These are phyloP conservation scores for Amphipyra tragopoginis DNA, from an alignment of 2,888 invertebrate species.

Conservation along the genomic window DNA sequence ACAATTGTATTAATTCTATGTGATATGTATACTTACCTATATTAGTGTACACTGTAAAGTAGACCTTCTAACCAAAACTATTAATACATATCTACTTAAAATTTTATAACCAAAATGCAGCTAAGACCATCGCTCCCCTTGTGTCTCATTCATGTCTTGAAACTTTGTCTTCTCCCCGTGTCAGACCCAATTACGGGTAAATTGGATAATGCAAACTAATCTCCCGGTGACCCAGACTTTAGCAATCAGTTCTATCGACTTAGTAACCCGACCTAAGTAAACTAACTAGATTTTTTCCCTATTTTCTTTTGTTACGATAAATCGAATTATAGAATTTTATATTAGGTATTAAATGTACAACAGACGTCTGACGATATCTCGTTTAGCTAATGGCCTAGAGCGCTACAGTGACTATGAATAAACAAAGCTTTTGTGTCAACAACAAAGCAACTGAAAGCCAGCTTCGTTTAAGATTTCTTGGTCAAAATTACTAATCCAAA, in stretches of 20 bases:
- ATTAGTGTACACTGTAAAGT: no score
- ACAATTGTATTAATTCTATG: no score
- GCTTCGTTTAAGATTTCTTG: background rate
- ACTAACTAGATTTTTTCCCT: constrained; percentile 20
- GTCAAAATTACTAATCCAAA: constrained; percentile 1
- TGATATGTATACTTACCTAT: no score
- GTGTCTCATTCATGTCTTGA: constrained; percentile 31
- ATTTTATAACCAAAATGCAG: constrained; percentile 12
- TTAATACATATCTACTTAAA: background rate
- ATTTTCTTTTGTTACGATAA: constrained; percentile 22
- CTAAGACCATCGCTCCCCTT: constrained; percentile 12
- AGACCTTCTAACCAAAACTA: no score
- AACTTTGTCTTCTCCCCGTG: constrained; percentile 40
- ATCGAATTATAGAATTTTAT: constrained; percentile 36
- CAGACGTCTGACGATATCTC: constrained; percentile 9
- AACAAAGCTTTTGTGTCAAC: constrained; percentile 10
- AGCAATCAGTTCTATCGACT: constrained; percentile 45
- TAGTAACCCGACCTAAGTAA: constrained; percentile 32
- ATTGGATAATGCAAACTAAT: constrained; percentile 60
- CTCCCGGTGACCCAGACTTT: constrained; percentile 39
- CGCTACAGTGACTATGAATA: constrained; percentile 3
- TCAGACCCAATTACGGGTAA: constrained; percentile 55
- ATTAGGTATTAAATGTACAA: constrained; percentile 4
- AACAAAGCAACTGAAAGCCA: constrained; percentile 21
- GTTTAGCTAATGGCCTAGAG: constrained; percentile 14